phyloP scores from a whole-genome alignment of 2,888 invertebrate genomes.

The Argyresthia goedartella region DNA sequence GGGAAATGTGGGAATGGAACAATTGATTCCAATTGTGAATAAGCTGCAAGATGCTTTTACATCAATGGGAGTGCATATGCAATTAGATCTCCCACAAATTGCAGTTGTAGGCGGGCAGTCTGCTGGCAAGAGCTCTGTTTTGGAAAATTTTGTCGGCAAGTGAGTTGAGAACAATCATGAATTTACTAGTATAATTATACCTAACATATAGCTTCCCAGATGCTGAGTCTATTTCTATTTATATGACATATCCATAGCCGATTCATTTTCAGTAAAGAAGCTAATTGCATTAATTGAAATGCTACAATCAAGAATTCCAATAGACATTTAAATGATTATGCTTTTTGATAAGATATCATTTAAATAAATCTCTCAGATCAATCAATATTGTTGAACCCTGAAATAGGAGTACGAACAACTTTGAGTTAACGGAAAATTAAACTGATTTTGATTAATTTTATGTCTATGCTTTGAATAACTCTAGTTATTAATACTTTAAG shows the following conservation, averaged over 20 bases:
- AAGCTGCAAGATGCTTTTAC: conserved; percentile 99
- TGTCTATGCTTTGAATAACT: no score
- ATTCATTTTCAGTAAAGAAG: no score
- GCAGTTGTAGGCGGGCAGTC: conserved; percentile 99
- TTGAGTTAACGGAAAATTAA: not conserved
- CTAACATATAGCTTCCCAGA: not conserved
- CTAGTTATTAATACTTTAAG: no score
- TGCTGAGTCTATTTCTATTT: not conserved
- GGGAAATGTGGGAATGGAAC: conserved; percentile 94
- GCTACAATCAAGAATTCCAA: no score
- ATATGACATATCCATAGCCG: not conserved
- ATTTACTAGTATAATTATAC: not conserved
- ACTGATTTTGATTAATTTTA: not conserved
- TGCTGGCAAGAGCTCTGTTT: conserved; percentile 99
- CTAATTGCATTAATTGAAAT: no score
- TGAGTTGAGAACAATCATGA: conserved; percentile 50
- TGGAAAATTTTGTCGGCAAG: conserved; percentile 99
- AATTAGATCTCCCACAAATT: conserved; percentile 99
- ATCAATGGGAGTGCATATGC: conserved; percentile 97
- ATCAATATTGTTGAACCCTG: not conserved
- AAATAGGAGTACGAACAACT: no score
- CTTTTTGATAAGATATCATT: no score
- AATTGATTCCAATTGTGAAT: conserved; percentile 99
- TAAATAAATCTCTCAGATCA: no score
- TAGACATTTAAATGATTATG: no score